phyloP scores from a whole-genome alignment of 2,888 invertebrate genomes.

The Rhogogaster chlorosoma region DNA sequence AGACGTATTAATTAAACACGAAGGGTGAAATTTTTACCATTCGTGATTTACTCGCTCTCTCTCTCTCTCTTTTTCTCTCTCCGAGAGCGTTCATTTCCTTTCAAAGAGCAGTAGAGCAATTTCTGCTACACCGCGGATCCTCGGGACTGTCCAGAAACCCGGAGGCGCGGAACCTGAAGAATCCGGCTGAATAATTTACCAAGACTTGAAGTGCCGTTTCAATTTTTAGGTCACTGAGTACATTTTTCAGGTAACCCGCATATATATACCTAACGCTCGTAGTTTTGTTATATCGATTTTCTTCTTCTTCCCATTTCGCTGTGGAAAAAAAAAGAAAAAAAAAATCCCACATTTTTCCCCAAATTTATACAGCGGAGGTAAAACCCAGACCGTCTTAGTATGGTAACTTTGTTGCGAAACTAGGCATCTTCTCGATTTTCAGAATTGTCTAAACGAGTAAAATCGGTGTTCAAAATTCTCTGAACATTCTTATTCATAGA shows the following conservation, averaged over 20 bases:
- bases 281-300: not conserved
- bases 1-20: conserved; percentile 30
- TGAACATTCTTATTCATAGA: too few relatives aligned
- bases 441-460: too few relatives aligned
- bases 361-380: too few relatives aligned
- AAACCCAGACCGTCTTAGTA: too few relatives aligned
- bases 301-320: not conserved
- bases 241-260: not conserved
- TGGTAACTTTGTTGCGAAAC: too few relatives aligned
- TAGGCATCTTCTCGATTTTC: too few relatives aligned
- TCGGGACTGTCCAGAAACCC: conserved; percentile 12
- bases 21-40: not conserved
- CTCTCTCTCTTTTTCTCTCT: not conserved
- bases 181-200: conserved; percentile 47
- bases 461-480: too few relatives aligned
- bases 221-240: conserved; percentile 41
- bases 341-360: not conserved
- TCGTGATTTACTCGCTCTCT: not conserved
- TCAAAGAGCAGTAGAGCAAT: conserved; percentile 2
- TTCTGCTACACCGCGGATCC: not conserved
- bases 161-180: conserved; percentile 26
- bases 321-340: not conserved
- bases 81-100: conserved; percentile 21
- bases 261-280: not conserved
- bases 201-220: conserved; percentile 19